Conservation (phyloP, 2,888 invertebrate species). For the Pterostichus madidus region DNA sequence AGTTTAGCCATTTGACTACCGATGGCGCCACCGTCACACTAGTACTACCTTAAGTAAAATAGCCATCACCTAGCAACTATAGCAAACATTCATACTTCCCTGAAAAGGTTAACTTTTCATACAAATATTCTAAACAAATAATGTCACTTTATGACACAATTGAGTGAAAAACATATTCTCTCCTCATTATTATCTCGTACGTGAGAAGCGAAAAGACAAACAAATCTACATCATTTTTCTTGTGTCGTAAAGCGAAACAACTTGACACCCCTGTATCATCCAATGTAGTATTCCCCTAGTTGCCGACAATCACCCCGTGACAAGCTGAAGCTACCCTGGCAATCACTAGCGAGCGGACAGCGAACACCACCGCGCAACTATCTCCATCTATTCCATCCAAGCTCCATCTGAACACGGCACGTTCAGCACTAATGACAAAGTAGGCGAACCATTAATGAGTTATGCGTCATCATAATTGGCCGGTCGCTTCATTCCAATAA, state of each 20-base stretch:
- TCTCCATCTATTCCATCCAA: conserved; percentile 19
- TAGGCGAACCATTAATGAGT: conserved; percentile 67
- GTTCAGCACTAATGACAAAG: conserved; percentile 59
- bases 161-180: no score
- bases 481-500: conserved; percentile 43
- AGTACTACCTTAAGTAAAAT: no score
- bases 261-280: conserved; percentile 11
- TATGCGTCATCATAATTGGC: conserved; percentile 66
- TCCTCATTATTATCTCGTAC: no score
- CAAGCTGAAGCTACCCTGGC: conserved; percentile 16
- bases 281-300: neutral
- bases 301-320: conserved; percentile 1
- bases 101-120: no score
- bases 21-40: no score
- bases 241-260: conserved; percentile 14
- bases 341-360: conserved; percentile 20
- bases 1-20: no score
- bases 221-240: no score
- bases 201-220: no score
- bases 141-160: no score
- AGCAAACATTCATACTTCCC: no score
- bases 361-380: neutral
- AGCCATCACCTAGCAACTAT: no score
- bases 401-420: conserved; percentile 10
- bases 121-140: no score